Percentiles rank a stretch among this genome's conserved stretches.
Conservation (phyloP, 1,140 invertebrate species). For the Heliconius hewitsoni region DNA sequence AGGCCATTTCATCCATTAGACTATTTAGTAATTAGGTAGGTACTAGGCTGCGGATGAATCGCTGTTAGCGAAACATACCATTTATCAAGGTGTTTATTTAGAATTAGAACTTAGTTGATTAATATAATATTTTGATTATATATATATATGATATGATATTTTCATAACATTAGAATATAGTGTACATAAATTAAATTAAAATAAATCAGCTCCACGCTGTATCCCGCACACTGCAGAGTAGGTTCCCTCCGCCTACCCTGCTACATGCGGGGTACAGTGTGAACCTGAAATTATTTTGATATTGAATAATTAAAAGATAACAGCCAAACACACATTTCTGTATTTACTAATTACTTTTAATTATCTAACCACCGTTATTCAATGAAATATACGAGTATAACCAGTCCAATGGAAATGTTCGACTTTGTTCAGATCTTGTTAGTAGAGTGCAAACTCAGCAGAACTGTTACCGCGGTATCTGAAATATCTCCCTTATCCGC, state of each 20-base stretch:
- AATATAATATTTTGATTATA: too few species aligned
- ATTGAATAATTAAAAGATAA: too few species aligned
- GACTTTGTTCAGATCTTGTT: constrained; percentile 28
- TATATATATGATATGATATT: too few species aligned
- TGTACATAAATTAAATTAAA: too few species aligned
- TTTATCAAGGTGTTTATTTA: constrained; percentile 9
- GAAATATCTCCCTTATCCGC: constrained; percentile 24
- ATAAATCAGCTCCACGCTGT: too few species aligned
- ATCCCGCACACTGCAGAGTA: too few species aligned
- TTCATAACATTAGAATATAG: too few species aligned
- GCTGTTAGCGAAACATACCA: constrained; percentile 44
- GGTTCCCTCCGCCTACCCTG: too few species aligned
- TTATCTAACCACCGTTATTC: not conserved
- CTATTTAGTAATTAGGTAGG: constrained; percentile 68
- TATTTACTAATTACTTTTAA: not conserved
- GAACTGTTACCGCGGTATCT: constrained; percentile 24
- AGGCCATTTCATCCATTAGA: constrained; percentile 62
- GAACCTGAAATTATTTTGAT: too few species aligned
- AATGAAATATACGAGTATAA: constrained; percentile 4
- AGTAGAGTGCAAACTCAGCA: constrained; percentile 27
- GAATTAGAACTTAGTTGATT: too few species aligned
- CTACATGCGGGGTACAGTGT: too few species aligned
- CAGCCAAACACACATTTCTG: too few species aligned
- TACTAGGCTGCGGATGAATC: constrained; percentile 47
- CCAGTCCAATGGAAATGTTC: constrained; percentile 19